Evolutionary conservation across 2,113 vertebrate species (phyloP).

Genomic region (Gobio gobio): DNA sequence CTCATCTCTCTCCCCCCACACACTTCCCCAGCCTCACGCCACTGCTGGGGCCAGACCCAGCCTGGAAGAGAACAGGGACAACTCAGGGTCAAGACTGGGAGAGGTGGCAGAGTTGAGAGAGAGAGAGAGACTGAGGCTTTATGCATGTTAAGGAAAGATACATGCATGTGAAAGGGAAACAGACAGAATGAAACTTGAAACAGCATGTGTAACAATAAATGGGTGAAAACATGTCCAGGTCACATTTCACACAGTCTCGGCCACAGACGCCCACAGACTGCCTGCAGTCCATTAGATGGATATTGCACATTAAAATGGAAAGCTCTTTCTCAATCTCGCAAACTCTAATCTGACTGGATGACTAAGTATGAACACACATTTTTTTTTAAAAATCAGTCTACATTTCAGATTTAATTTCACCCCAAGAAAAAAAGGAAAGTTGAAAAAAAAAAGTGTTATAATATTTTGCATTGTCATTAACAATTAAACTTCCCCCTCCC

Average conservation of each 20-base stretch:
- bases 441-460: background rate
- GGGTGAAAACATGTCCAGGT: slow-evolving; percentile 17
- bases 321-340: background rate
- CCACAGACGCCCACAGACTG: slow-evolving; percentile 3
- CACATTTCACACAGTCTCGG: slow-evolving; percentile 7
- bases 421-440: background rate
- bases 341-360: background rate
- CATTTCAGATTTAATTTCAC: background rate
- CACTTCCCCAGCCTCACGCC: slow-evolving; percentile 24
- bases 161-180: slow-evolving; percentile 16
- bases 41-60: slow-evolving; percentile 25
- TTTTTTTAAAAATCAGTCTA: background rate
- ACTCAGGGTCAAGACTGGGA: slow-evolving; percentile 48
- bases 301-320: background rate
- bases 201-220: slow-evolving; percentile 2
- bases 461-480: background rate
- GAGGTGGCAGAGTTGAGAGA: background rate
- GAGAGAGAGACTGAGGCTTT: slow-evolving; percentile 5
- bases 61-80: slow-evolving; percentile 12
- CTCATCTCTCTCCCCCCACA: slow-evolving; percentile 51
- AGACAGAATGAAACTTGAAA: slow-evolving; percentile 9
- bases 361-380: background rate
- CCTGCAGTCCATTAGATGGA: slow-evolving; percentile 11
- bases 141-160: background rate
- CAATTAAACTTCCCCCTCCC: no score